Conservation (phyloP, 2,797 vertebrate genomes). For the Peromyscus attwateri region DNA sequence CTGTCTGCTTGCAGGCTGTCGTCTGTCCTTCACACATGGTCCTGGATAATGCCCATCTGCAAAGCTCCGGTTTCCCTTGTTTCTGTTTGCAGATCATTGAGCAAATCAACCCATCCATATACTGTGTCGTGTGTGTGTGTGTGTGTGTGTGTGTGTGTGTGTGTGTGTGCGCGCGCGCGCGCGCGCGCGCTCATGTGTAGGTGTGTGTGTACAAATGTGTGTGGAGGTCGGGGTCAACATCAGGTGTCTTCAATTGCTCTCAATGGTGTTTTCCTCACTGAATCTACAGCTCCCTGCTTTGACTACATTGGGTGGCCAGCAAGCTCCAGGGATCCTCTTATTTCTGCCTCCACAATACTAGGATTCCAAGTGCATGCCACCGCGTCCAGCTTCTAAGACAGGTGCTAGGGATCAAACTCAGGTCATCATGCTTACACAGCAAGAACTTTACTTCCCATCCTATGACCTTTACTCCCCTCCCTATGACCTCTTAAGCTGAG, state of each 20-base stretch:
- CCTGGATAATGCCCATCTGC: rapidly evolving
- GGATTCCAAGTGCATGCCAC: neutral
- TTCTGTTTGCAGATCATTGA: neutral
- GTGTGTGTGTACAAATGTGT: neutral
- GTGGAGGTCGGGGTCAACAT: neutral
- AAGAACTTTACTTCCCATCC: neutral
- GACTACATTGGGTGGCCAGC: neutral
- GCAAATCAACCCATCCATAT: neutral
- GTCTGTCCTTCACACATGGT: neutral
- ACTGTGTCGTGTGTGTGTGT: neutral
- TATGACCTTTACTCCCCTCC: no score
- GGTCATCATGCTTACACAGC: neutral
- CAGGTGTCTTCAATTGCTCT: neutral
- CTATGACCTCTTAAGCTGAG: neutral
- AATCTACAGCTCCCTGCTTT: neutral
- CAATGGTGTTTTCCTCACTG: neutral
- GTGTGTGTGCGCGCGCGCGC: neutral
- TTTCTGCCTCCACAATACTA: neutral
- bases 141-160: no score
- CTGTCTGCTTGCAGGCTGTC: neutral
- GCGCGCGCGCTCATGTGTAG: no score
- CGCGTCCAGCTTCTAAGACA: no score
- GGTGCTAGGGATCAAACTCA: neutral
- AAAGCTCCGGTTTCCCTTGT: neutral
- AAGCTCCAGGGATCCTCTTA: neutral